phyloP scores from a whole-genome alignment of 2,888 invertebrate genomes.

The Dexiosoma caninum region DNA sequence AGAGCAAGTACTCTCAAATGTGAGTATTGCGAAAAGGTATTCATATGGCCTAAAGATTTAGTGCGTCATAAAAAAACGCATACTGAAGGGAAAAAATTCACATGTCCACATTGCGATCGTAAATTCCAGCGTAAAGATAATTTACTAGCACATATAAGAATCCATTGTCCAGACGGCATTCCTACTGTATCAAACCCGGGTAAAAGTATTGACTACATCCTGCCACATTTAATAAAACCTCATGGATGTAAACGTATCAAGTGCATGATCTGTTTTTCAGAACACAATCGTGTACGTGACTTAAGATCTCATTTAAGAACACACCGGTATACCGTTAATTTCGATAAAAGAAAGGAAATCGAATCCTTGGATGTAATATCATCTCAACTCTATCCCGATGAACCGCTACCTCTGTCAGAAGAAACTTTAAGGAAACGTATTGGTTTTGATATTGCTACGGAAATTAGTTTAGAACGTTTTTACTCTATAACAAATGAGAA shows the following conservation, averaged over 20 bases:
- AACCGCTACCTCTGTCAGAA: constrained; percentile 44
- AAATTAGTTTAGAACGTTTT: constrained; percentile 69
- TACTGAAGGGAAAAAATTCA: constrained; percentile 79
- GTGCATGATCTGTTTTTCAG: constrained; percentile 76
- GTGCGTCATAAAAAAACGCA: constrained; percentile 83
- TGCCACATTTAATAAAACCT: constrained; percentile 69
- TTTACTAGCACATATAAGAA: constrained; percentile 80
- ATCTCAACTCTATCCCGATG: constrained; percentile 70
- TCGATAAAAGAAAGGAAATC: constrained; percentile 62
- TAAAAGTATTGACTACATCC: constrained; percentile 47
- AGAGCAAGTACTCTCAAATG: constrained; percentile 79
- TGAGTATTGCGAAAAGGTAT: constrained; percentile 82
- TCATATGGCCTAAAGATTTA: constrained; percentile 82
- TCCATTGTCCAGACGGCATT: constrained; percentile 75
- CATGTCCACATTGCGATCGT: constrained; percentile 80
- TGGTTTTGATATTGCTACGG: constrained; percentile 66
- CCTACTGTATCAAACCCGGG: constrained; percentile 38
- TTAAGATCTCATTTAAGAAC: constrained; percentile 71
- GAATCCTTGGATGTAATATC: constrained; percentile 66
- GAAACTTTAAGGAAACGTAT: constrained; percentile 67
- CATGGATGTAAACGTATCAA: constrained; percentile 74
- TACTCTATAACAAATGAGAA: constrained; percentile 75
- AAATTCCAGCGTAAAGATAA: constrained; percentile 81
- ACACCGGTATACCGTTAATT: constrained; percentile 68
- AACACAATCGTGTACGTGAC: constrained; percentile 72